phyloP scores from a whole-genome alignment of 2,888 invertebrate genomes.

The Ichneumon xanthorius region DNA sequence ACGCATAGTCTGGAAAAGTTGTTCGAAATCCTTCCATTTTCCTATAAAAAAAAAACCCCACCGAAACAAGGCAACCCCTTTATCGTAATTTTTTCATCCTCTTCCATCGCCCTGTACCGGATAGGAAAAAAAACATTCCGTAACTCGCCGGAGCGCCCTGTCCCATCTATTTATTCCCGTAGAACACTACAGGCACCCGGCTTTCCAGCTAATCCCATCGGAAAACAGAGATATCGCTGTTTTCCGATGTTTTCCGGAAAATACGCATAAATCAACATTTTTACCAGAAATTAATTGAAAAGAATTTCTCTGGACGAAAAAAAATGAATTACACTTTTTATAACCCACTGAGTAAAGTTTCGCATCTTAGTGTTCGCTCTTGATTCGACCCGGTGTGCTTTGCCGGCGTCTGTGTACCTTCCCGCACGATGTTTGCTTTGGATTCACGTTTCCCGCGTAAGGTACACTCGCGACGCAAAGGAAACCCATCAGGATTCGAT shows the following conservation, averaged over 20 bases:
- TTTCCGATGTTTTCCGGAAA: too few relatives aligned
- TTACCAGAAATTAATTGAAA: not conserved
- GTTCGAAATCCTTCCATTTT: not conserved
- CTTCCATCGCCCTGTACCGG: not conserved
- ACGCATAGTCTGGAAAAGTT: not conserved
- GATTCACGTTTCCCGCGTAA: not conserved
- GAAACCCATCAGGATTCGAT: constrained; percentile 37
- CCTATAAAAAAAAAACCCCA: not conserved
- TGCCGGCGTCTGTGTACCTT: not conserved
- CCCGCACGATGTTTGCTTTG: not conserved
- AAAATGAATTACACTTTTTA: not conserved
- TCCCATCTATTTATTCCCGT: not conserved
- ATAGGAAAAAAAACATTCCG: not conserved
- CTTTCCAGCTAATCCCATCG: not conserved
- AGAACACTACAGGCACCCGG: not conserved
- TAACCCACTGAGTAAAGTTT: not conserved
- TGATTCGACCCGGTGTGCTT: not conserved
- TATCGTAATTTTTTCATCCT: not conserved
- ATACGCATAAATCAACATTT: too few relatives aligned
- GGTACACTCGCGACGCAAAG: constrained; percentile 15
- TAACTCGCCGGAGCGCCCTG: not conserved
- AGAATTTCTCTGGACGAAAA: not conserved
- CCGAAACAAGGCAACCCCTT: too few relatives aligned
- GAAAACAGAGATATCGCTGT: not conserved
- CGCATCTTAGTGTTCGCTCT: not conserved